Evolutionary conservation across 2,113 vertebrate genomes (phyloP).

Genomic region (Phyllostomus hastatus): DNA sequence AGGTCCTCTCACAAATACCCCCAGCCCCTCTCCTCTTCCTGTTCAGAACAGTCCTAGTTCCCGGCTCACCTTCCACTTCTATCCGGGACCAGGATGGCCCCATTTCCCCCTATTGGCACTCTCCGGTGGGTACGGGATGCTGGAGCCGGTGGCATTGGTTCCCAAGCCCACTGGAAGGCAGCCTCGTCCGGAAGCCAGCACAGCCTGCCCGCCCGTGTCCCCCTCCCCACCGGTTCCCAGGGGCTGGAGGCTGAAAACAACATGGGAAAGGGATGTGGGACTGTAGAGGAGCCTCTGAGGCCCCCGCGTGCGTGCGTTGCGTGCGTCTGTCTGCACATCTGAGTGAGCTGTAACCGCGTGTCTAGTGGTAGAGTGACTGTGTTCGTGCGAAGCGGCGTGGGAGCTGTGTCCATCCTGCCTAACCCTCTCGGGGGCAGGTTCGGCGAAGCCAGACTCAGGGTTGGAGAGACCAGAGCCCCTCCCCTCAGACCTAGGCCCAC

Average conservation of each 20-base stretch:
- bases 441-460: neutral
- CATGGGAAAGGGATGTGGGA: neutral
- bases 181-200: neutral
- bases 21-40: neutral
- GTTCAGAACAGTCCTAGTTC: neutral
- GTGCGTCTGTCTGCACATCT: neutral
- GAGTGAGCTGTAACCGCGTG: neutral
- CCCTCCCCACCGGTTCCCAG: neutral
- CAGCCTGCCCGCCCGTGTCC: neutral
- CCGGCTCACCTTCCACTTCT: neutral
- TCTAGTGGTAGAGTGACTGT: neutral
- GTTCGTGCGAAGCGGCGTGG: neutral
- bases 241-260: slow-evolving; percentile 33
- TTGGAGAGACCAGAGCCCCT: neutral
- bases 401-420: neutral
- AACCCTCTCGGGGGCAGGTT: neutral
- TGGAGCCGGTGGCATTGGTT: neutral
- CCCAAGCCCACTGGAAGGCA: neutral
- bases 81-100: neutral
- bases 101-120: neutral
- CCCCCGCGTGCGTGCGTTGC: neutral
- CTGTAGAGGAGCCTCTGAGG: slow-evolving; percentile 36
- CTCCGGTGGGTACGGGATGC: neutral
- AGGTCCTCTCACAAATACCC: neutral
- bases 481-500: neutral